phyloP scores from a whole-genome alignment of 2,888 invertebrate genomes.

The Andrena haemorrhoa region DNA sequence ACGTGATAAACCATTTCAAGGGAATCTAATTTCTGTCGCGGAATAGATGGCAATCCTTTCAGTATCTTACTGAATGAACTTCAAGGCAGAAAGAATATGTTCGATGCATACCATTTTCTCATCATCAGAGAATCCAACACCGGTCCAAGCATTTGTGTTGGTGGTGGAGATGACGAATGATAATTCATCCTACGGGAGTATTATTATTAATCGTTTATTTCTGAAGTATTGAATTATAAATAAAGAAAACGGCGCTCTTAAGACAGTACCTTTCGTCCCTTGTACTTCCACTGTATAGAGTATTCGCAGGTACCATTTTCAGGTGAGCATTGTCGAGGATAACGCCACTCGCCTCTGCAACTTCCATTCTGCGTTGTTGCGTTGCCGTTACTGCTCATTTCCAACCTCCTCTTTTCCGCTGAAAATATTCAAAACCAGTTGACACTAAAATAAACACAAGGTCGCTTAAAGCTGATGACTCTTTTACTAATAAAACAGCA shows the following conservation, averaged over 20 bases:
- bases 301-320: slow-evolving; percentile 91
- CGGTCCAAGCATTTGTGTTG: slow-evolving; percentile 94
- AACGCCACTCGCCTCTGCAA: slow-evolving; percentile 92
- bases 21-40: no score
- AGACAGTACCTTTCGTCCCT: slow-evolving; percentile 78
- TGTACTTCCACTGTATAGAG: slow-evolving; percentile 92
- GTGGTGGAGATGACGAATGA: slow-evolving; percentile 92
- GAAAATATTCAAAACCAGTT: slow-evolving; percentile 14
- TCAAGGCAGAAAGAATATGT: background rate
- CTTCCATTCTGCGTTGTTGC: slow-evolving; percentile 84
- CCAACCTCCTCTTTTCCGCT: slow-evolving; percentile 75
- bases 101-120: slow-evolving; percentile 90
- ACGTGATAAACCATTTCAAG: background rate
- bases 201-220: slow-evolving; percentile 72
- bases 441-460: no score
- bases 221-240: background rate
- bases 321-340: slow-evolving; percentile 89
- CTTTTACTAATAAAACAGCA: no score
- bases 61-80: no score
- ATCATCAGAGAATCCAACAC: slow-evolving; percentile 94
- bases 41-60: no score
- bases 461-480: no score
- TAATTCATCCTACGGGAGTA: slow-evolving; percentile 88
- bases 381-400: slow-evolving; percentile 64
- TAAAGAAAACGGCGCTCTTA: background rate